Percentiles rank a stretch among this genome's conserved stretches.
Evolutionary conservation across 2,888 invertebrate species (phyloP).

Genomic region (Drosophila buzzatii): DNA sequence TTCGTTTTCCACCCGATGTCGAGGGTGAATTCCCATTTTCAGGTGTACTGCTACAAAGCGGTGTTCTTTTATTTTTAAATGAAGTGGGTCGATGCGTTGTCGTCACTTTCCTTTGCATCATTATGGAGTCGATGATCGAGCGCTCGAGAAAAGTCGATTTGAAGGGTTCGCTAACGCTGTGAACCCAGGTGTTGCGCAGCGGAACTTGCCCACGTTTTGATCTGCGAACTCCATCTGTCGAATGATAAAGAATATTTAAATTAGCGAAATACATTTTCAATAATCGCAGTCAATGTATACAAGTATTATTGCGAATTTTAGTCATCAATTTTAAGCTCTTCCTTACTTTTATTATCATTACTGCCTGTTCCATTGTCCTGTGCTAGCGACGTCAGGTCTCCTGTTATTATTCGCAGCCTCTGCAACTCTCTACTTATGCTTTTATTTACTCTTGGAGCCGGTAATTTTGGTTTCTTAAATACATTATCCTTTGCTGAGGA

Average conservation of each 20-base stretch:
- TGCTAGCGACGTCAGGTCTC: neutral
- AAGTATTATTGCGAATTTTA: neutral
- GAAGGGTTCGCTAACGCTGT: conserved; percentile 38
- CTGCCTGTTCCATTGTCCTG: neutral
- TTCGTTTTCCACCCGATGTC: neutral
- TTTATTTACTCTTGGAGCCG: conserved; percentile 25
- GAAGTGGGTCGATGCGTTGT: neutral
- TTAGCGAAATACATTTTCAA: neutral
- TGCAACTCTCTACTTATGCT: neutral
- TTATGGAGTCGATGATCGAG: neutral
- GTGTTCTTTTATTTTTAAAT: neutral
- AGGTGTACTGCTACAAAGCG: conserved; percentile 14
- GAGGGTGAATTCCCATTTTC: neutral
- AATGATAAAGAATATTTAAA: neutral
- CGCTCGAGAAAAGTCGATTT: conserved; percentile 20
- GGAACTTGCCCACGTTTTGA: conserved; percentile 69
- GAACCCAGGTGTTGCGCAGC: conserved; percentile 39
- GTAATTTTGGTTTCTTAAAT: conserved; percentile 55
- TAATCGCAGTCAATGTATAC: neutral
- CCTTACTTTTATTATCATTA: conserved; percentile 31
- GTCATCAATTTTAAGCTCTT: neutral
- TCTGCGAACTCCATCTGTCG: conserved; percentile 54
- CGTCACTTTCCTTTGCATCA: accelerated
- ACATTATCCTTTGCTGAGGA: conserved; percentile 7
- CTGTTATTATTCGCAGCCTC: neutral